A percentile compares a stretch with the other conserved stretches of the same genome.
Evolutionary conservation across 2,113 vertebrate species (phyloP).

Genomic region (Podarcis muralis): DNA sequence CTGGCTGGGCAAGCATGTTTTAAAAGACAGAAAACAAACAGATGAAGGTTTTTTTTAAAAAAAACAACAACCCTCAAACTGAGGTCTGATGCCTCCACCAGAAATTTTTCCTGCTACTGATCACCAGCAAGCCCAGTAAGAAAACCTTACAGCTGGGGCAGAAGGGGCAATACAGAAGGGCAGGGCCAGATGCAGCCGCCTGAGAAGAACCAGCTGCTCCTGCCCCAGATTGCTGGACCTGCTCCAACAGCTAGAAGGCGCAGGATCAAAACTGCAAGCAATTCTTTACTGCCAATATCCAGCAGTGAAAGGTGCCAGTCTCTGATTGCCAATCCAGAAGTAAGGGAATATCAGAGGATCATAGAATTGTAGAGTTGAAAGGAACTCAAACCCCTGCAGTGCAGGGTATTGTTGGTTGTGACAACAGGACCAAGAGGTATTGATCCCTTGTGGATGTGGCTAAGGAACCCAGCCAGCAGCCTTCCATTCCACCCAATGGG

Average conservation of each 20-base stretch:
- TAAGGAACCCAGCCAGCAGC: neutral
- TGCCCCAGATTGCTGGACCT: neutral
- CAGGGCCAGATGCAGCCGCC: neutral
- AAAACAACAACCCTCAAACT: neutral
- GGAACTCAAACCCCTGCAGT: too few species aligned
- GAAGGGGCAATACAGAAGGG: neutral
- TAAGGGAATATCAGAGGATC: too few species aligned
- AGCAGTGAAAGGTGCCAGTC: neutral
- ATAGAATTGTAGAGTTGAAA: too few species aligned
- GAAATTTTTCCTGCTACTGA: neutral
- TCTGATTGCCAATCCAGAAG: neutral
- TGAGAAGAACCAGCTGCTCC: neutral
- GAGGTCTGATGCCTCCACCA: neutral
- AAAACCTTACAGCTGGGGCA: neutral
- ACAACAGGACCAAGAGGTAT: neutral
- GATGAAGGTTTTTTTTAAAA: neutral
- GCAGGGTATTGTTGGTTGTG: neutral
- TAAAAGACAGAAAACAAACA: neutral
- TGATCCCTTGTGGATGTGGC: neutral
- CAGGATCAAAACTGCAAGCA: too few species aligned
- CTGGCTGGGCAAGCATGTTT: neutral
- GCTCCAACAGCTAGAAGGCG: neutral
- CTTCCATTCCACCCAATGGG: neutral
- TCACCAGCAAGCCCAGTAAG: neutral
- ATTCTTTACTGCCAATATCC: neutral